Evolutionary conservation across 2,888 invertebrate genomes (phyloP).

Genomic region (Pharmacophagus antenor): DNA sequence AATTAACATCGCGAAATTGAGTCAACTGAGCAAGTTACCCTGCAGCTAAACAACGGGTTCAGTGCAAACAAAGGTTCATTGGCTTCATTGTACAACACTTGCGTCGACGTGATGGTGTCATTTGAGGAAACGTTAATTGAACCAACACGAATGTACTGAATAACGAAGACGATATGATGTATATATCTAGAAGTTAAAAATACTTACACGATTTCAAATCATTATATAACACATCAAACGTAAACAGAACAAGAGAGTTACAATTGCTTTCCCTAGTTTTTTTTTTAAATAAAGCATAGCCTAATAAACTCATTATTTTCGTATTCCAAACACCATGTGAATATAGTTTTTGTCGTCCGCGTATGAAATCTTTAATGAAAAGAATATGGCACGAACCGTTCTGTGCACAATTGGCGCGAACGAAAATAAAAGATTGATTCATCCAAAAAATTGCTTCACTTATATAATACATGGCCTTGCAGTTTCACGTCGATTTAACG

Average conservation of each 20-base stretch:
- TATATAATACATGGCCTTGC: constrained; percentile 49
- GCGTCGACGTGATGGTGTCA: constrained; percentile 70
- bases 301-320: too few species aligned
- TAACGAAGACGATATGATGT: too few species aligned
- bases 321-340: not conserved
- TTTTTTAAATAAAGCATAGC: not conserved
- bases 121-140: constrained; percentile 75
- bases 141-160: constrained; percentile 59
- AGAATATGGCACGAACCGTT: constrained; percentile 16
- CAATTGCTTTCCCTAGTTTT: too few species aligned
- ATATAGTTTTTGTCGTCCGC: not conserved
- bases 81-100: constrained; percentile 43
- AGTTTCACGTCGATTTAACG: not conserved
- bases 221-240: too few species aligned
- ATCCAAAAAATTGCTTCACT: constrained; percentile 59
- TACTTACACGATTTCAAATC: too few species aligned
- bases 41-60: constrained; percentile 44
- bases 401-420: constrained; percentile 23
- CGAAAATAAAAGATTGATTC: constrained; percentile 24
- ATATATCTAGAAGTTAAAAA: too few species aligned
- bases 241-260: too few species aligned
- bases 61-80: constrained; percentile 60
- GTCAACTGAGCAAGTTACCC: constrained; percentile 46
- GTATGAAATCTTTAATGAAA: constrained; percentile 10
- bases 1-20: constrained; percentile 70